Conservation (phyloP, 2,113 vertebrate genomes). For the Verasper variegatus region DNA sequence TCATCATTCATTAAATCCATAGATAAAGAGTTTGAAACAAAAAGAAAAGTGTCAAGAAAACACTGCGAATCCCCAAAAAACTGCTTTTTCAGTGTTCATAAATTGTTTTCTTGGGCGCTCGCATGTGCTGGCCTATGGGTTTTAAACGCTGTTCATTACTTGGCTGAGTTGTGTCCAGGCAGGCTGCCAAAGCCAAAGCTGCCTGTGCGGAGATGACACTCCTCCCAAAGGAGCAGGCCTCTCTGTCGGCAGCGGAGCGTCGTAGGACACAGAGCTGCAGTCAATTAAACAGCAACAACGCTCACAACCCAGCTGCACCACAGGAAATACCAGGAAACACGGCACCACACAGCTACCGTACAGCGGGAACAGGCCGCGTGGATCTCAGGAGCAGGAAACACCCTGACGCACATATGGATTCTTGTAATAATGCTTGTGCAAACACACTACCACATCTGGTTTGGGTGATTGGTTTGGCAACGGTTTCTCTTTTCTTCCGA, state of each 20-base stretch:
- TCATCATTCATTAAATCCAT: slow-evolving; percentile 15
- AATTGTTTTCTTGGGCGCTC: background rate
- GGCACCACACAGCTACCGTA: slow-evolving; percentile 9
- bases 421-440: slow-evolving; percentile 12
- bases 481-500: background rate
- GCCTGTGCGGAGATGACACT: slow-evolving; percentile 52
- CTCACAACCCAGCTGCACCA: slow-evolving; percentile 53
- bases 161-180: slow-evolving; percentile 63
- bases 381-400: background rate
- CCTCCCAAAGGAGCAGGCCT: slow-evolving; percentile 45
- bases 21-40: background rate
- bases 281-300: slow-evolving; percentile 67
- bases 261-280: slow-evolving; percentile 61
- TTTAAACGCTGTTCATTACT: slow-evolving; percentile 65
- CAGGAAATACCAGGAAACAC: slow-evolving; percentile 41
- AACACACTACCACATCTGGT: slow-evolving; percentile 1
- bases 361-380: slow-evolving; percentile 4
- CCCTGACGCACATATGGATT: background rate
- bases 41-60: background rate
- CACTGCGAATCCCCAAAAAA: too few species aligned
- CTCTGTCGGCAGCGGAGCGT: slow-evolving; percentile 57
- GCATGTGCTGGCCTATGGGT: slow-evolving; percentile 36
- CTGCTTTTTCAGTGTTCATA: background rate
- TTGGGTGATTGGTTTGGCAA: background rate
- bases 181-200: slow-evolving; percentile 52